Evolutionary conservation across 2,888 invertebrate species (phyloP).

Genomic region (Cremastinae sp.): DNA sequence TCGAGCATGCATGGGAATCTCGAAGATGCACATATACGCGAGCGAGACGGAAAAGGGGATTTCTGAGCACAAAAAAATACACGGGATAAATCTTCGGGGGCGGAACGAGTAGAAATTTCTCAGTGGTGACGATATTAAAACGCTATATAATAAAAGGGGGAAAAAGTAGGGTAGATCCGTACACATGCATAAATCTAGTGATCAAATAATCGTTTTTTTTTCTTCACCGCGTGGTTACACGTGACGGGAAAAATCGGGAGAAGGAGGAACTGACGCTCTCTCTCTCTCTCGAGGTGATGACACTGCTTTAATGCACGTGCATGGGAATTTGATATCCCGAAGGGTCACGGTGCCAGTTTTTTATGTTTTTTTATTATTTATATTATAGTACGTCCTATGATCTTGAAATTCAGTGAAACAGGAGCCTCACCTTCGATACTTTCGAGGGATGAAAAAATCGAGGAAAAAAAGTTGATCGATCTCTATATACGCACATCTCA

Average conservation of each 20-base stretch:
- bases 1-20: conserved; percentile 76
- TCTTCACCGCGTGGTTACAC: background rate
- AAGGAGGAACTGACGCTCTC: conserved; percentile 66
- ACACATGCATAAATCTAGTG: conserved; percentile 15
- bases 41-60: conserved; percentile 55
- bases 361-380: conserved; percentile 1
- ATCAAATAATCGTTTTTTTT: conserved; percentile 22
- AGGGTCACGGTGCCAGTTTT: conserved; percentile 57
- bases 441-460: conserved; percentile 7
- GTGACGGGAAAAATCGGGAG: conserved; percentile 49
- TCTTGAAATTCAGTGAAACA: conserved; percentile 49
- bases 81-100: background rate
- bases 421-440: conserved; percentile 49
- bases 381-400: background rate
- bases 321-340: conserved; percentile 77
- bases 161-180: background rate
- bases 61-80: background rate
- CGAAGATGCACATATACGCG: conserved; percentile 76
- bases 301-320: conserved; percentile 79
- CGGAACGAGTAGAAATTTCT: too few species aligned
- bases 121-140: background rate
- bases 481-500: conserved; percentile 22
- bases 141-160: background rate
- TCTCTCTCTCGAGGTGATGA: conserved; percentile 77
- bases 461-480: conserved; percentile 52